Conservation (phyloP, 2,797 vertebrate genomes). For the Pseudochromis fuscus region DNA sequence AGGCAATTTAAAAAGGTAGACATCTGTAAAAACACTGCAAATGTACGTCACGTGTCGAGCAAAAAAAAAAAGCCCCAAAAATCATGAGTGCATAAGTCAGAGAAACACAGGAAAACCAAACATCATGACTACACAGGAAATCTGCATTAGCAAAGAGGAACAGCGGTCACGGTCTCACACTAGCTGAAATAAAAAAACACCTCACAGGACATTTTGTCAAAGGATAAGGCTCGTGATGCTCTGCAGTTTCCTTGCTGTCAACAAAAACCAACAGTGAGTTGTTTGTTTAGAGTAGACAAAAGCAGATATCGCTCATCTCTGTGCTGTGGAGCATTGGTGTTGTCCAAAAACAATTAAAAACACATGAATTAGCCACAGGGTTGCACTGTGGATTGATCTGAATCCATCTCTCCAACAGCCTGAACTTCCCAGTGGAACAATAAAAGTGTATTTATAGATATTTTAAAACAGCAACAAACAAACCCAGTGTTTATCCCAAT, state of each 20-base stretch:
- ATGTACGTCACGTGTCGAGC: not conserved
- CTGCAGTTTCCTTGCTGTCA: not conserved
- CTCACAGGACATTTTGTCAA: conserved; percentile 35
- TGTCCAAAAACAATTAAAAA: too few relatives aligned
- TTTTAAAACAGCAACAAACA: not conserved
- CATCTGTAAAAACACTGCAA: conserved; percentile 32
- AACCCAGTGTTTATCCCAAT: not conserved
- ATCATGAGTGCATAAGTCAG: conserved; percentile 2
- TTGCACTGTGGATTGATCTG: too few relatives aligned
- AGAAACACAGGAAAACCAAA: conserved; percentile 42
- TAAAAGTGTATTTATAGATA: not conserved
- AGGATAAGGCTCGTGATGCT: conserved; percentile 7
- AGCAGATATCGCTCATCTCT: not conserved
- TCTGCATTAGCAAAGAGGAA: conserved; percentile 29
- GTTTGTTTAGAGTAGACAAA: too few relatives aligned
- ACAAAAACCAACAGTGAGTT: not conserved
- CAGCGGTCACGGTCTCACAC: not conserved
- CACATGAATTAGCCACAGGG: not conserved
- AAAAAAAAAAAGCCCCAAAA: not conserved
- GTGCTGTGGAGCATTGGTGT: not conserved
- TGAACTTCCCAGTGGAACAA: too few relatives aligned
- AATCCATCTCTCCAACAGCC: too few relatives aligned
- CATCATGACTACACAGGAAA: conserved; percentile 37
- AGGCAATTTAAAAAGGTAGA: not conserved
- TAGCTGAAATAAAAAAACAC: not conserved